Percentiles rank a stretch among this genome's conserved stretches.
Evolutionary conservation across 2,113 vertebrate genomes (phyloP).

Genomic region (Scartelaos histophorus): DNA sequence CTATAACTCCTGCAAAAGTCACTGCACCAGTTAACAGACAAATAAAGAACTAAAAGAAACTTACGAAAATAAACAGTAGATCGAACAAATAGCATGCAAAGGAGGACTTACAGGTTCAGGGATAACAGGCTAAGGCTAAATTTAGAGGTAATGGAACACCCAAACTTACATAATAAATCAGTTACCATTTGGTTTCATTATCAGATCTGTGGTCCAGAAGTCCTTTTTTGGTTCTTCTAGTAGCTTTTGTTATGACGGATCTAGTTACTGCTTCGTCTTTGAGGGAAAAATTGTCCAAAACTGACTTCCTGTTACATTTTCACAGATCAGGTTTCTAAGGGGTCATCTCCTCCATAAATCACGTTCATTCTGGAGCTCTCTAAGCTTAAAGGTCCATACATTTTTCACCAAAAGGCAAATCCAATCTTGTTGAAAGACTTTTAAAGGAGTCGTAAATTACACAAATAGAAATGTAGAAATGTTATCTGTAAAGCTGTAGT

Average conservation of each 20-base stretch:
- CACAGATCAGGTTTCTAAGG: neutral
- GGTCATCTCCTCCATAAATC: constrained; percentile 7
- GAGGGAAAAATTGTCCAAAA: neutral
- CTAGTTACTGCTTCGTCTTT: neutral
- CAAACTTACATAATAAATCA: neutral
- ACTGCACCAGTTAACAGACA: too few relatives aligned
- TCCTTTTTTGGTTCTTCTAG: too few relatives aligned
- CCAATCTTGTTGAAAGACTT: neutral
- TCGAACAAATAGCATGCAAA: too few relatives aligned
- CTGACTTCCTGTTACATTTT: neutral
- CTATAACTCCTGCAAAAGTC: too few relatives aligned
- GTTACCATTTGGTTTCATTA: neutral
- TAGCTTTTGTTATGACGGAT: neutral
- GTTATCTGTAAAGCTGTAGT: too few relatives aligned
- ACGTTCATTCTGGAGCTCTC: neutral
- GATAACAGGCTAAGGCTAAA: too few relatives aligned
- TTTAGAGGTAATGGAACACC: too few relatives aligned
- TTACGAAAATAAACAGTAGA: too few relatives aligned
- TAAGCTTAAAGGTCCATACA: neutral
- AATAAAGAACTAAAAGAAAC: too few relatives aligned
- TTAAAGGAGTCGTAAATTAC: neutral
- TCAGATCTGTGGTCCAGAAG: neutral
- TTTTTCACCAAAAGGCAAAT: constrained; percentile 2
- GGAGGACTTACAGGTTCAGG: neutral
- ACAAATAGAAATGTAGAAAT: neutral